These are phyloP conservation scores for Lepidotrigona ventralis DNA, from an alignment of 1,140 invertebrate genomes.

Conservation along the genomic window DNA sequence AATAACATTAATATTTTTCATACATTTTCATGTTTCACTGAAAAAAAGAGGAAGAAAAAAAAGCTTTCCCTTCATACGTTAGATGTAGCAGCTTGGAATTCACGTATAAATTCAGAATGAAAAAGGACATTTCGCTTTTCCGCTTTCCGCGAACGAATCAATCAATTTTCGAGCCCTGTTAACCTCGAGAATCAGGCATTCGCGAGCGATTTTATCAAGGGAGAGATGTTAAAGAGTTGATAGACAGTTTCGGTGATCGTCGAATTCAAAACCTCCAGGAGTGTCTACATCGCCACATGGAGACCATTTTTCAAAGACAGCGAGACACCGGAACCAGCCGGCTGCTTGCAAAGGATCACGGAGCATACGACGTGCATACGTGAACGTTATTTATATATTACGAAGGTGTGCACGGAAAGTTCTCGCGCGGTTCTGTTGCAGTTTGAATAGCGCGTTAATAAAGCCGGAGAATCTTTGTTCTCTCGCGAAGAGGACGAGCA, in stretches of 20 bases:
- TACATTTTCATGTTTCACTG: too few species aligned
- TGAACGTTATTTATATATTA: conserved; percentile 41
- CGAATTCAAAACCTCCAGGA: neutral
- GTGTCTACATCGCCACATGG: neutral
- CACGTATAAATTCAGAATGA: too few species aligned
- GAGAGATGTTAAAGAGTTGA: neutral
- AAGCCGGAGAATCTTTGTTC: conserved; percentile 50
- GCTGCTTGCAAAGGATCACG: neutral
- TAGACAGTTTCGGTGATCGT: neutral
- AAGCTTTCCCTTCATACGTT: too few species aligned
- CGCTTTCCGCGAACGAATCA: too few species aligned
- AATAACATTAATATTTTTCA: too few species aligned
- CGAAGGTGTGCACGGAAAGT: conserved; percentile 23
- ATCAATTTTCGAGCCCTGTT: too few species aligned
- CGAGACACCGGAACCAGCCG: neutral
- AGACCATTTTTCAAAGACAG: neutral
- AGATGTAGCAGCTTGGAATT: too few species aligned
- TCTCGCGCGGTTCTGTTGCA: conserved; percentile 18
- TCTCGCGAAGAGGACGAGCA: conserved; percentile 15
- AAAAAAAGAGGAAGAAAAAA: too few species aligned
- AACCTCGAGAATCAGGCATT: too few species aligned
- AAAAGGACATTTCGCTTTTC: too few species aligned
- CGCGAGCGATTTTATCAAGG: neutral
- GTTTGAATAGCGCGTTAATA: conserved; percentile 58
- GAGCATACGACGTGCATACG: too few species aligned